phyloP scores from a whole-genome alignment of 23 tunicate species.

The Oikopleura dioica region DNA sequence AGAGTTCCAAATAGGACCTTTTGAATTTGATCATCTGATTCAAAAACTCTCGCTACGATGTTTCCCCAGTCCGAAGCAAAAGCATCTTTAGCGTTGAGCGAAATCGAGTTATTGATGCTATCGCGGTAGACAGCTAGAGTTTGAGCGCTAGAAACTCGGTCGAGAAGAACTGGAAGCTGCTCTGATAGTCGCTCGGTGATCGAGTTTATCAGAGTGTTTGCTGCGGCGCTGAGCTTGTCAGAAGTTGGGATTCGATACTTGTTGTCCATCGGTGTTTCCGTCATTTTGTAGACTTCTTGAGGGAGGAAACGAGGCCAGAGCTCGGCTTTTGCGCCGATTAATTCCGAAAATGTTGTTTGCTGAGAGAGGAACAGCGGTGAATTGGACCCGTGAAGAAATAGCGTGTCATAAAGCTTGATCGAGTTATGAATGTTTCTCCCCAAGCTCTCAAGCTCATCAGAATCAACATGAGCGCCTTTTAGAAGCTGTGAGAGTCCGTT shows the following conservation, averaged over 20 bases:
- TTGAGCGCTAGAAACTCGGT: neutral
- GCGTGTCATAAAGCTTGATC: neutral
- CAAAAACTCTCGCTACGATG: neutral
- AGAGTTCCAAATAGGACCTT: neutral
- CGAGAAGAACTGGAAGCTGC: neutral
- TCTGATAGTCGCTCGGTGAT: neutral
- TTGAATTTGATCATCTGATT: neutral
- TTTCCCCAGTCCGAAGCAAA: neutral
- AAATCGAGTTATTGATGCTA: neutral
- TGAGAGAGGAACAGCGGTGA: neutral
- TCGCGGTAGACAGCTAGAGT: neutral
- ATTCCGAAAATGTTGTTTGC: too few species aligned
- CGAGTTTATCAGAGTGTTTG: neutral
- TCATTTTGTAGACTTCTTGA: neutral
- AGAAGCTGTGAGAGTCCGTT: neutral
- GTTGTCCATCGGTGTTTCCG: neutral
- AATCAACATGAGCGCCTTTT: neutral
- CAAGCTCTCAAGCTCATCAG: neutral
- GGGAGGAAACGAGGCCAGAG: constrained; percentile 2
- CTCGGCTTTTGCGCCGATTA: neutral
- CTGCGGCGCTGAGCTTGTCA: neutral
- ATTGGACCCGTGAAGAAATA: neutral
- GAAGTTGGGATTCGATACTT: neutral
- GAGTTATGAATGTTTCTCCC: neutral
- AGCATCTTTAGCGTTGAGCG: neutral